Evolutionary conservation across 2,888 invertebrate species (phyloP), one percentile per base, ranked within the genome.

Genomic region (Ceriagrion tenellum): DNA sequence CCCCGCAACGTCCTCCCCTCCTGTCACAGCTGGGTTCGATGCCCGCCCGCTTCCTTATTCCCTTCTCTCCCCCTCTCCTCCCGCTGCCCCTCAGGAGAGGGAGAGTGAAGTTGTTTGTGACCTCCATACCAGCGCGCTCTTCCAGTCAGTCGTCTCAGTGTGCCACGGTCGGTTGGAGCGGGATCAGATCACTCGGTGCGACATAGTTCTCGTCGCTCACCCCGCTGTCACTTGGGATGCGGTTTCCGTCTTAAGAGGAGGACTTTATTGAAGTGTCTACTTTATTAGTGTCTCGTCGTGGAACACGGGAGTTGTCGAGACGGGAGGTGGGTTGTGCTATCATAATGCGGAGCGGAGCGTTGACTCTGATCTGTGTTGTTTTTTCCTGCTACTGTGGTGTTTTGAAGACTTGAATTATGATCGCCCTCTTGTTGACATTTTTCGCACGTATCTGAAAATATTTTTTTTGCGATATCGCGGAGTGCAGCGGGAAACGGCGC

Each of bases 81-180:
- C 56, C 56, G 40, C 90, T 47, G 47, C 47, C 8, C 16, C 91
- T 91, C 91, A 26, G 47, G 69, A 93, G 93, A 93, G 69, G 93
- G 93, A 93, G 93, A 93, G 93, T 91, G 20, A 63, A 63, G 81
- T 81, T 81, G 81, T 81, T 81, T 91, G 91, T 93, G 93, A 93
- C 93, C 93, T 93, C 93, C 55, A 93, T 93, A 74, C 93, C 26
- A 69, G 35, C 93, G 93, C 93, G 93, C 47, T 69, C 63, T 47
- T 74, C 35, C 91, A 59, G 91, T 69, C 47, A 47, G 93, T 81
- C 35, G 81, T 81, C 35, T 35, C 81, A 13, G 10, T n/a, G 81
- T 69, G 40, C 93, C 93, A 69, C 63, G 40, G 93, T 69, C 40
- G 47, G 93, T 23, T 35, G 93, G 93, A 55, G 69, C 30, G 63